Percentiles rank a stretch among this genome's conserved stretches.
Evolutionary conservation across 2,888 invertebrate genomes (phyloP).

Genomic region (Gastracanthus pulcherrimus): DNA sequence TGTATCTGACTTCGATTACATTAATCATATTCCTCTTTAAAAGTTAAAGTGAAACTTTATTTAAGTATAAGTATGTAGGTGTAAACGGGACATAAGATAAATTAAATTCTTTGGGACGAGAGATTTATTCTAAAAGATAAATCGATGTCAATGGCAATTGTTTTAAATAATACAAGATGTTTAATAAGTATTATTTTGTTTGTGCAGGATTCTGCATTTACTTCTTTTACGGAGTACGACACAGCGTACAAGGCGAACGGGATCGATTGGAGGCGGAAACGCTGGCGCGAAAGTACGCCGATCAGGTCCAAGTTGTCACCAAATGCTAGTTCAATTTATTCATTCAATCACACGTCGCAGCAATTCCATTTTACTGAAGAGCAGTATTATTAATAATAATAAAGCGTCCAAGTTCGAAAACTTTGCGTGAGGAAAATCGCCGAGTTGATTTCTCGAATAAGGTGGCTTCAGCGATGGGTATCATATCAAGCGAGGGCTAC

Average conservation of each 20-base stretch:
- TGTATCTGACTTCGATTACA: no score
- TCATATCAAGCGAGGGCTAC: no score
- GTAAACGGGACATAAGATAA: no score
- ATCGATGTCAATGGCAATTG: no score
- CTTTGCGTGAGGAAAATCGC: not conserved
- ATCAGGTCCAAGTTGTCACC: conserved; percentile 63
- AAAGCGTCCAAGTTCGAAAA: not conserved
- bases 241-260: conserved; percentile 83
- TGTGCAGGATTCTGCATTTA: conserved; percentile 89
- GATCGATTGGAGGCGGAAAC: conserved; percentile 63
- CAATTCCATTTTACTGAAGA: conserved; percentile 28
- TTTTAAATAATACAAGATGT: no score
- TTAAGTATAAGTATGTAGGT: no score
- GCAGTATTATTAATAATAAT: conserved; percentile 51
- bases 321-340: conserved; percentile 53
- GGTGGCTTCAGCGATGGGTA: no score
- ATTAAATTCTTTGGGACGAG: no score
- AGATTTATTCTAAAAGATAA: no score
- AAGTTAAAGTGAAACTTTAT: no score
- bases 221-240: conserved; percentile 89
- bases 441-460: not conserved
- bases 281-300: conserved; percentile 63
- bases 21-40: not conserved
- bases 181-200: not conserved
- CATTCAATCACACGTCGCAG: not conserved